Conservation (phyloP, 1,140 invertebrate species). For the Heliconius congener region DNA sequence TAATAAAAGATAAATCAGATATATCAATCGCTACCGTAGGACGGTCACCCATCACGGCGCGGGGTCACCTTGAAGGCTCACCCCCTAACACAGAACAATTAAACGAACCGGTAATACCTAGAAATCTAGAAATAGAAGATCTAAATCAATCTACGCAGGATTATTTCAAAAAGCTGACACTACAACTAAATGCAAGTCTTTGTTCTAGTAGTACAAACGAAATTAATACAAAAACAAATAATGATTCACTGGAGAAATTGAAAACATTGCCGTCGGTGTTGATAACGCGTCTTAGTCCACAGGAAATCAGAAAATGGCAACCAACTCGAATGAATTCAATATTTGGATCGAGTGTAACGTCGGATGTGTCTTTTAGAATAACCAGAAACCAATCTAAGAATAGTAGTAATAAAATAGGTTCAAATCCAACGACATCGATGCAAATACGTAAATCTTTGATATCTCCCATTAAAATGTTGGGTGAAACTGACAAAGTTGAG, state of each 20-base stretch:
- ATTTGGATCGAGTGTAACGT: slow-evolving; percentile 31
- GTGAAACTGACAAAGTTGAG: slow-evolving; percentile 31
- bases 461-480: slow-evolving; percentile 52
- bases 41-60: slow-evolving; percentile 56
- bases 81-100: slow-evolving; percentile 50
- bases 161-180: slow-evolving; percentile 49
- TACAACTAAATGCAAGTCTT: slow-evolving; percentile 30
- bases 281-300: slow-evolving; percentile 42
- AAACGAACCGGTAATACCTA: slow-evolving; percentile 38
- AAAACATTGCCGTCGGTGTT: slow-evolving; percentile 45
- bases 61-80: slow-evolving; percentile 52
- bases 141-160: slow-evolving; percentile 46
- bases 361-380: background rate
- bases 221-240: background rate
- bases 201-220: slow-evolving; percentile 12
- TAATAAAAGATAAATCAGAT: slow-evolving; percentile 7
- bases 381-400: slow-evolving; percentile 14
- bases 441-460: slow-evolving; percentile 40
- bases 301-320: slow-evolving; percentile 50
- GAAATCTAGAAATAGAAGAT: slow-evolving; percentile 52
- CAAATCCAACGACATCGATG: slow-evolving; percentile 10
- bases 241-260: background rate
- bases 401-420: slow-evolving; percentile 10
- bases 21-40: slow-evolving; percentile 56
- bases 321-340: slow-evolving; percentile 37